Conservation (phyloP, 35 echinoderm and acorn worm genomes). For the Stichopus chloronotus region DNA sequence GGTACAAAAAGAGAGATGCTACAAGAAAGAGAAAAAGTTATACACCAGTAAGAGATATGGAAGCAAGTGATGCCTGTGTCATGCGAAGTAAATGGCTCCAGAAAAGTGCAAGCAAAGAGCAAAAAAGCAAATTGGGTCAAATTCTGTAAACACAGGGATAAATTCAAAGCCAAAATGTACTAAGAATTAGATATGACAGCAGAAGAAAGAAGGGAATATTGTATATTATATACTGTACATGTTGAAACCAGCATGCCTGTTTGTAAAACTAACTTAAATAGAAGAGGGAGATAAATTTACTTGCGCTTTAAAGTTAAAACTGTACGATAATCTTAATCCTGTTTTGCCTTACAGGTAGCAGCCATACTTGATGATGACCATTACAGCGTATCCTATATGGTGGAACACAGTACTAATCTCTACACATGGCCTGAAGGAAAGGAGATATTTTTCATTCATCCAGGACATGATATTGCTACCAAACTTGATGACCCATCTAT, state of each 20-base stretch:
- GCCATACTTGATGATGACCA: conserved; percentile 19
- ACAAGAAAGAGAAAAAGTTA: background rate
- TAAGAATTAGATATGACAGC: background rate
- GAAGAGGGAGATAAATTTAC: background rate
- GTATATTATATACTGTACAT: too few relatives aligned
- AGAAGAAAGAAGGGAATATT: too few relatives aligned
- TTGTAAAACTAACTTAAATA: too few relatives aligned
- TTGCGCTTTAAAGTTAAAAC: background rate
- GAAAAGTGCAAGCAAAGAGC: too few relatives aligned
- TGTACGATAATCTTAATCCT: background rate
- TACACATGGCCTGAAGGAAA: conserved; percentile 7
- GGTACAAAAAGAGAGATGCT: background rate
- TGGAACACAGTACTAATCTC: too few relatives aligned
- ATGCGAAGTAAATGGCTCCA: too few relatives aligned
- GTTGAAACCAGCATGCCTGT: too few relatives aligned
- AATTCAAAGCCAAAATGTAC: too few relatives aligned
- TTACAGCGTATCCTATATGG: conserved; percentile 6
- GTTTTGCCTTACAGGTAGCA: conserved; percentile 1
- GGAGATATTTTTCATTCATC: conserved; percentile 13
- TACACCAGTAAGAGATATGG: too few relatives aligned
- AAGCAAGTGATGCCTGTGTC: too few relatives aligned
- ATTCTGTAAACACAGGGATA: too few relatives aligned
- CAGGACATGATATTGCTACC: background rate
- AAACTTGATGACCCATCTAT: conserved; percentile 8
- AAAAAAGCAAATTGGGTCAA: too few relatives aligned